Percentiles rank a stretch among this genome's conserved stretches.
phyloP scores from a whole-genome alignment of 2,113 vertebrate species.

The Ondatra zibethicus region DNA sequence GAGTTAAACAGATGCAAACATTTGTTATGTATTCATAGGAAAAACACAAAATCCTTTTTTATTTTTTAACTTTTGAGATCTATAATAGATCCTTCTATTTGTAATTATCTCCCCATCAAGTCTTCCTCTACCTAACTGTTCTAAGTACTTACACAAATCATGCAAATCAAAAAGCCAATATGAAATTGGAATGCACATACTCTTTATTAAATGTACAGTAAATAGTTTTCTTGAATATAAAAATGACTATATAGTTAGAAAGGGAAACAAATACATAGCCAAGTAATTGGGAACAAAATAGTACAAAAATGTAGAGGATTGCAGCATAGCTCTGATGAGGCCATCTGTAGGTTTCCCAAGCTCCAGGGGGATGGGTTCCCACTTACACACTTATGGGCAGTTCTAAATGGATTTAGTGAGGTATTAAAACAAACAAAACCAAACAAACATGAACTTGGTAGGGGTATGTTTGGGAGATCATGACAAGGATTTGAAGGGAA shows the following conservation, averaged over 20 bases:
- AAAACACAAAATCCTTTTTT: not conserved
- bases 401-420: not conserved
- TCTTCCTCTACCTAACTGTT: not conserved
- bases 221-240: not conserved
- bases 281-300: not conserved
- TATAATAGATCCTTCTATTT: not conserved
- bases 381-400: not conserved
- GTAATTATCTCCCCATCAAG: not conserved
- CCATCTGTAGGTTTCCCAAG: not conserved
- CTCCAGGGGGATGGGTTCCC: too few relatives aligned
- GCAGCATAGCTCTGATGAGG: not conserved
- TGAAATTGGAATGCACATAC: not conserved
- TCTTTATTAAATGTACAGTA: not conserved
- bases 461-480: not conserved
- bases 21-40: not conserved
- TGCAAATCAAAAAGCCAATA: not conserved
- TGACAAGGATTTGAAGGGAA: not conserved
- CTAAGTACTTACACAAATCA: not conserved
- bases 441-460: not conserved
- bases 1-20: not conserved
- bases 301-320: not conserved
- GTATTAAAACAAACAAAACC: not conserved
- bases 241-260: slow-evolving; percentile 22
- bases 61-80: not conserved
- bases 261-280: not conserved